A percentile compares a stretch with the other conserved stretches of the same genome.
Evolutionary conservation across 2,888 invertebrate species (phyloP).

Genomic region (Clitarchus hookeri): DNA sequence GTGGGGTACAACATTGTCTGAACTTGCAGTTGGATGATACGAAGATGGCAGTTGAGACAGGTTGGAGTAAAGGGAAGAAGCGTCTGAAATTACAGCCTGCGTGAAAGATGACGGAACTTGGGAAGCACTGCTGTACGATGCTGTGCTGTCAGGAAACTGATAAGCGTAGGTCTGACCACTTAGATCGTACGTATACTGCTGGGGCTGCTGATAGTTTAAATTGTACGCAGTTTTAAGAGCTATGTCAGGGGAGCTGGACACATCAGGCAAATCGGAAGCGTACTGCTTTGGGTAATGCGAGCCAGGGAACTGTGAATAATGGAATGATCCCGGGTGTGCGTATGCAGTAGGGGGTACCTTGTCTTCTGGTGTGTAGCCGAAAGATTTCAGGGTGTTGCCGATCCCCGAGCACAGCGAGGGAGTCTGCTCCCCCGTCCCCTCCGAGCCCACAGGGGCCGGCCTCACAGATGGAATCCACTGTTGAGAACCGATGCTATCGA

Average conservation of each 20-base stretch:
- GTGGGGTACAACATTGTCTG: no score
- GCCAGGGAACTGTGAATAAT: neutral
- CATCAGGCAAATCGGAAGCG: neutral
- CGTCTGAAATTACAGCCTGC: neutral
- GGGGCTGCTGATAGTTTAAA: neutral
- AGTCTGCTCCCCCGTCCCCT: conserved; percentile 53
- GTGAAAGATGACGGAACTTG: neutral
- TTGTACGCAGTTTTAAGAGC: neutral
- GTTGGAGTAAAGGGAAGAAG: neutral
- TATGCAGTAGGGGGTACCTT: neutral
- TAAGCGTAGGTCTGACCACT: neutral
- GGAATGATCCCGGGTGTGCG: neutral
- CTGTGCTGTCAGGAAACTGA: neutral
- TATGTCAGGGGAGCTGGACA: neutral
- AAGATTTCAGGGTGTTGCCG: neutral
- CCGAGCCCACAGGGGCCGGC: conserved; percentile 75
- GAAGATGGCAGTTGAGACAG: neutral
- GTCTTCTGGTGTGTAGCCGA: conserved; percentile 20
- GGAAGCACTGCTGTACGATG: neutral
- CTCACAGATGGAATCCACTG: conserved; percentile 61
- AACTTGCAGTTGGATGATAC: neutral
- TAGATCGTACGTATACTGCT: neutral
- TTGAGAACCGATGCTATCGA: conserved; percentile 35
- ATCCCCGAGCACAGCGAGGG: neutral
- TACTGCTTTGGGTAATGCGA: neutral